Percentiles rank a stretch among this genome's conserved stretches.
These are phyloP conservation scores for Scaptomyza flava DNA, from an alignment of 2,888 invertebrate species.

Conservation along the genomic window DNA sequence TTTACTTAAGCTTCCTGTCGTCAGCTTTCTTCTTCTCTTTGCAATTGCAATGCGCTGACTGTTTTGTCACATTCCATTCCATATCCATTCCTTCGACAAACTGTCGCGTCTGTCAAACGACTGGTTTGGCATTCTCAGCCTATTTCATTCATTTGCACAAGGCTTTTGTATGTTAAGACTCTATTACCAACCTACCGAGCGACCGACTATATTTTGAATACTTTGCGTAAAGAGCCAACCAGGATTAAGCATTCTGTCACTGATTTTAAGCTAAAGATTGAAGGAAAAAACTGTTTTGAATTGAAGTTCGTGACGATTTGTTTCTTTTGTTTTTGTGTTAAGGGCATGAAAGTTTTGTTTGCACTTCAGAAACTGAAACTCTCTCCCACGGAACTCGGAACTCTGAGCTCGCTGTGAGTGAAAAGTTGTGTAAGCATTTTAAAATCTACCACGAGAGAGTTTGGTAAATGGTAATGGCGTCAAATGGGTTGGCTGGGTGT, in stretches of 20 bases:
- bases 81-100: slow-evolving; percentile 3
- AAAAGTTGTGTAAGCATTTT: slow-evolving; percentile 74
- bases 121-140: slow-evolving; percentile 59
- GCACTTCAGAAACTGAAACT: slow-evolving; percentile 58
- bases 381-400: slow-evolving; percentile 8
- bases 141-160: slow-evolving; percentile 47
- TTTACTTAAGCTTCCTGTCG: slow-evolving; percentile 51
- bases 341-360: slow-evolving; percentile 69
- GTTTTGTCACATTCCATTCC: slow-evolving; percentile 47
- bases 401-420: slow-evolving; percentile 44
- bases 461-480: slow-evolving; percentile 29
- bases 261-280: slow-evolving; percentile 6
- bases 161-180: slow-evolving; percentile 43
- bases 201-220: slow-evolving; percentile 30
- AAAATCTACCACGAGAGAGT: slow-evolving; percentile 53
- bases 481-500: background rate
- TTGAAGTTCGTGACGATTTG: slow-evolving; percentile 56
- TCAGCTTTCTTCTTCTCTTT: slow-evolving; percentile 10
- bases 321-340: slow-evolving; percentile 53
- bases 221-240: slow-evolving; percentile 49
- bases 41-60: slow-evolving; percentile 49
- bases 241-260: slow-evolving; percentile 38
- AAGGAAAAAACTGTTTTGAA: slow-evolving; percentile 11
- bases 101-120: slow-evolving; percentile 16
- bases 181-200: slow-evolving; percentile 28